These are phyloP conservation scores for Limnodromus scolopaceus DNA, from an alignment of 2,797 vertebrate species.

Conservation along the genomic window DNA sequence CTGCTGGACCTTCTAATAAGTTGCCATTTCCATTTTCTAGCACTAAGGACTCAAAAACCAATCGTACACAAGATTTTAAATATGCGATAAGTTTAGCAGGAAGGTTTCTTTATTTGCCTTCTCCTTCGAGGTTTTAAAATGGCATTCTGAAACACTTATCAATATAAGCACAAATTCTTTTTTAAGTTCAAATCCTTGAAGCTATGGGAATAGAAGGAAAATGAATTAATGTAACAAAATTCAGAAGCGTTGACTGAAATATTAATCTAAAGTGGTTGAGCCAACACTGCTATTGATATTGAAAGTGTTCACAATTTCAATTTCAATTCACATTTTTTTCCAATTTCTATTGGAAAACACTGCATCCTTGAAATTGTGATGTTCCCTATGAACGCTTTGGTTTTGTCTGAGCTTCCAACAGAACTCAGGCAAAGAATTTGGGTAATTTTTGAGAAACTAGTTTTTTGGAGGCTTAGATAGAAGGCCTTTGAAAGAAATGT, in stretches of 20 bases:
- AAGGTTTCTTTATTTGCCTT: background rate
- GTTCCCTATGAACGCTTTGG: background rate
- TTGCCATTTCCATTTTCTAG: background rate
- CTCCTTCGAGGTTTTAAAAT: background rate
- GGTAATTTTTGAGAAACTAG: background rate
- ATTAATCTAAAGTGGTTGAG: background rate
- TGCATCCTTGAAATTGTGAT: background rate
- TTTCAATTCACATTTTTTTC: too few relatives aligned
- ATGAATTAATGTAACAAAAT: background rate
- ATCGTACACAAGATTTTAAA: background rate
- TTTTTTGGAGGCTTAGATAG: background rate
- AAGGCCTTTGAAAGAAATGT: background rate
- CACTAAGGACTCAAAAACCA: background rate
- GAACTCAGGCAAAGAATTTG: background rate
- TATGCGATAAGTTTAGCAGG: background rate
- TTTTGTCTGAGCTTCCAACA: background rate
- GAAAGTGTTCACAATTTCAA: background rate
- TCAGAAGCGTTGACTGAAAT: background rate
- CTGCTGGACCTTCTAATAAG: background rate
- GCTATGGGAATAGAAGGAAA: background rate
- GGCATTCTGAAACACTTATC: background rate
- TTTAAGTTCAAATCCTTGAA: background rate
- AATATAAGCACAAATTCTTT: background rate
- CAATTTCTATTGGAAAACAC: background rate
- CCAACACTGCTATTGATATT: background rate